A percentile compares a stretch with the other conserved stretches of the same genome.
These are phyloP conservation scores for Bombus turneri DNA, from an alignment of 1,140 invertebrate genomes.

Conservation along the genomic window DNA sequence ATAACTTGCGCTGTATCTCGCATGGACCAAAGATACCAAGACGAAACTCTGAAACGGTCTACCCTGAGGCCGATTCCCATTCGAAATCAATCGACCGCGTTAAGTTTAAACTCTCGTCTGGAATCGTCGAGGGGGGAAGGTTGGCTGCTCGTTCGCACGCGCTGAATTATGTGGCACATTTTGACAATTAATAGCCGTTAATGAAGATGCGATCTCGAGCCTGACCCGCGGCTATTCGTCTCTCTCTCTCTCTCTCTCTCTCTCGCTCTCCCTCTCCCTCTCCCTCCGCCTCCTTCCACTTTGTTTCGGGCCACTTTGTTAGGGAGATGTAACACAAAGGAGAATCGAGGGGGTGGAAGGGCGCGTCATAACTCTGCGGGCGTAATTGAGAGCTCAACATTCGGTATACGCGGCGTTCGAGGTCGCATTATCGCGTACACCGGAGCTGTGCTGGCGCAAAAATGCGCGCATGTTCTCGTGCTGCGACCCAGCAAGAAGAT, in stretches of 20 bases:
- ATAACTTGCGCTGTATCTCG: too few species aligned
- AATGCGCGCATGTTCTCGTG: slow-evolving; percentile 45
- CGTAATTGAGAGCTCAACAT: slow-evolving; percentile 82
- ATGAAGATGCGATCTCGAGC: slow-evolving; percentile 77
- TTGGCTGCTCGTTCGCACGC: slow-evolving; percentile 36
- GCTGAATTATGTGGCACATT: slow-evolving; percentile 77
- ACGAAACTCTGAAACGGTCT: background rate
- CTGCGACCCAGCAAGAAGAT: slow-evolving; percentile 1
- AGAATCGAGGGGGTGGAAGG: slow-evolving; percentile 34
- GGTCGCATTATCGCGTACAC: slow-evolving; percentile 39
- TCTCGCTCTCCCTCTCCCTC: background rate
- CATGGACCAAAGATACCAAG: too few species aligned
- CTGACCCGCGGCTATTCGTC: slow-evolving; percentile 64
- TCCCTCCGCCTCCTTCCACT: background rate
- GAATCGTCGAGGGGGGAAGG: background rate
- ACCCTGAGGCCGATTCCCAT: background rate
- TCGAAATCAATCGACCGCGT: slow-evolving; percentile 59
- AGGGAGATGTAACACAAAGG: slow-evolving; percentile 7
- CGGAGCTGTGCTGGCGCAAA: slow-evolving; percentile 50
- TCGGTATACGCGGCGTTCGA: slow-evolving; percentile 56
- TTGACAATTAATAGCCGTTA: slow-evolving; percentile 80
- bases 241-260: background rate
- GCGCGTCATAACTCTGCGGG: slow-evolving; percentile 76
- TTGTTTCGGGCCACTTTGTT: slow-evolving; percentile 1
- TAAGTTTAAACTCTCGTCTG: slow-evolving; percentile 38